Conservation (phyloP, 2,888 invertebrate genomes). For the Entomobrya proxima region DNA sequence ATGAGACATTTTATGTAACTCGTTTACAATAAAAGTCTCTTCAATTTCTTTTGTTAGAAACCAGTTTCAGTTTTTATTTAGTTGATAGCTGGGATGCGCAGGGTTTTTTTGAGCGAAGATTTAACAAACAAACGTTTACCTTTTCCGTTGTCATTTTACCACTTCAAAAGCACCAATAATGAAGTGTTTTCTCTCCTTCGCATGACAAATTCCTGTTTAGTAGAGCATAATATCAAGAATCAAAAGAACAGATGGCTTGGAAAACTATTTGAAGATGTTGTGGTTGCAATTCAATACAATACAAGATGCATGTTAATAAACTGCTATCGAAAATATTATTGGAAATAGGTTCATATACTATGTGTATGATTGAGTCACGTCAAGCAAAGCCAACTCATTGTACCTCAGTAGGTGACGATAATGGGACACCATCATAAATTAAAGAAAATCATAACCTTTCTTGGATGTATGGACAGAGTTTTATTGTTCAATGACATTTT, state of each 20-base stretch:
- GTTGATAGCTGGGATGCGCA: not conserved
- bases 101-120: not conserved
- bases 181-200: slow-evolving; percentile 6
- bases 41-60: slow-evolving; percentile 38
- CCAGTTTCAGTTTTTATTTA: slow-evolving; percentile 26
- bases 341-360: too few species aligned
- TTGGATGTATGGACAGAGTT: slow-evolving; percentile 1
- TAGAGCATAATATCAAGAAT: not conserved
- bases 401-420: slow-evolving; percentile 12
- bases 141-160: slow-evolving; percentile 27
- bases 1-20: slow-evolving; percentile 2
- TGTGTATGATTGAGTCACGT: not conserved
- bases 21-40: slow-evolving; percentile 28
- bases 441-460: slow-evolving; percentile 35
- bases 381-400: not conserved
- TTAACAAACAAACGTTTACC: not conserved
- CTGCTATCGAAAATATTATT: not conserved
- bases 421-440: slow-evolving; percentile 13
- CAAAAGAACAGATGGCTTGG: slow-evolving; percentile 2
- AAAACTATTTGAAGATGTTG: slow-evolving; percentile 9
- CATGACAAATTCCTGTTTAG: not conserved
- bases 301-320: not conserved
- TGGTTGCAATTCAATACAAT: not conserved
- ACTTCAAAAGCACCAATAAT: slow-evolving; percentile 19
- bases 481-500: slow-evolving; percentile 17